Evolutionary conservation across 2,888 invertebrate genomes (phyloP).

Genomic region (Arenicola marina): DNA sequence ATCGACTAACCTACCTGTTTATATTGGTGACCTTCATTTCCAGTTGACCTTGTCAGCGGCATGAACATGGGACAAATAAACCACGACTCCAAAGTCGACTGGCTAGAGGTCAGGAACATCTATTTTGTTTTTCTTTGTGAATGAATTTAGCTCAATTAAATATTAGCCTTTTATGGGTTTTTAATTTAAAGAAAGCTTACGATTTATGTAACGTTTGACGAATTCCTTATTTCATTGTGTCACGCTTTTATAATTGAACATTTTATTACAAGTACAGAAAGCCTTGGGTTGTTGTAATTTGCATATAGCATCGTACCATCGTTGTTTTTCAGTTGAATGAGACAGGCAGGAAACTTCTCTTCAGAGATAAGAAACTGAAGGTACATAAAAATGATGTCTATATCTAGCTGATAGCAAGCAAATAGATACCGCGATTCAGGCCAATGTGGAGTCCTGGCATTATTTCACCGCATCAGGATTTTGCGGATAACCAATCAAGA

Average conservation of each 20-base stretch:
- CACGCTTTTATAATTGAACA: too few species aligned
- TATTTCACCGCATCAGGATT: too few species aligned
- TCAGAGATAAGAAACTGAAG: constrained; percentile 82
- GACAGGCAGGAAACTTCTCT: constrained; percentile 85
- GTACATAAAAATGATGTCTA: too few species aligned
- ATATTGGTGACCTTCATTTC: too few species aligned
- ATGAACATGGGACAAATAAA: constrained; percentile 77
- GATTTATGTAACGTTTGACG: too few species aligned
- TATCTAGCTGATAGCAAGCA: too few species aligned
- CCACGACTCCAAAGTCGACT: constrained; percentile 94
- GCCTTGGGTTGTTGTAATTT: neutral
- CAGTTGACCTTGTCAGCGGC: constrained; percentile 67
- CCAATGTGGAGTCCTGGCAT: too few species aligned
- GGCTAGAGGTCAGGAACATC: constrained; percentile 74
- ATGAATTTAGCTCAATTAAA: neutral
- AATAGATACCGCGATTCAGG: too few species aligned
- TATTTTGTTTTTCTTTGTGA: neutral
- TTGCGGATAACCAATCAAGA: too few species aligned
- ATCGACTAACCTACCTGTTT: too few species aligned
- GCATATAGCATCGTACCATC: neutral
- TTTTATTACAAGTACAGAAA: neutral
- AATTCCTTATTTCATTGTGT: too few species aligned
- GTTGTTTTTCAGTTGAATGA: constrained; percentile 72
- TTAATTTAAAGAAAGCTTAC: neutral
- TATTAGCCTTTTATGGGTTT: neutral